phyloP scores from a whole-genome alignment of 1,140 invertebrate genomes.

The Drosophila pseudoobscura region DNA sequence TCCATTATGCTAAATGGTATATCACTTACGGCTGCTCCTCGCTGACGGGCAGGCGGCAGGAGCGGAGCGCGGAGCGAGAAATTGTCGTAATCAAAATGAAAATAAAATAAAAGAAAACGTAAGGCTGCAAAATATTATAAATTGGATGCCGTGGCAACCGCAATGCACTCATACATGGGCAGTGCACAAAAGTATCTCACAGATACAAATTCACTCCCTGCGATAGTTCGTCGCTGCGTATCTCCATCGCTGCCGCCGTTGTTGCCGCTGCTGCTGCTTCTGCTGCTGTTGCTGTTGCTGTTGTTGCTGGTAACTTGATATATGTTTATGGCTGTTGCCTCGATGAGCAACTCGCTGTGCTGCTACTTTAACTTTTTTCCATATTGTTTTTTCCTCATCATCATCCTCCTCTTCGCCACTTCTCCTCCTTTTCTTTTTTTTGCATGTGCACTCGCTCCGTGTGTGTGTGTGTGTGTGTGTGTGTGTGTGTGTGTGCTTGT shows the following conservation, averaged over 20 bases:
- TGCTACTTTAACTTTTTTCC: constrained; percentile 76
- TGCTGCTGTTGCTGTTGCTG: constrained; percentile 19
- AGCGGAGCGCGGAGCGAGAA: constrained; percentile 54
- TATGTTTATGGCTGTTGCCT: constrained; percentile 80
- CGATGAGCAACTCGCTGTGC: constrained; percentile 60
- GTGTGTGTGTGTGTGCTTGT: constrained; percentile 17
- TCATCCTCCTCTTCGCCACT: constrained; percentile 3
- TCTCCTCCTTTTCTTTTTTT: constrained; percentile 11
- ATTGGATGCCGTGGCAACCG: constrained; percentile 72
- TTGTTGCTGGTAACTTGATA: constrained; percentile 72
- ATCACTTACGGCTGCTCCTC: constrained; percentile 54
- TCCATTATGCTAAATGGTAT: constrained; percentile 66
- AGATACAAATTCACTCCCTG: constrained; percentile 62
- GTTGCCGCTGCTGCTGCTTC: neutral
- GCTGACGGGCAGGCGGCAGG: neutral
- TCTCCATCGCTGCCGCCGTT: constrained; percentile 17
- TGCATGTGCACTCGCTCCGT: constrained; percentile 34
- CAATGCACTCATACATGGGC: constrained; percentile 50
- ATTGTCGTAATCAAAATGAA: constrained; percentile 75
- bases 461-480: constrained; percentile 9
- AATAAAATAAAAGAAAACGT: constrained; percentile 34
- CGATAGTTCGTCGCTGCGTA: constrained; percentile 60
- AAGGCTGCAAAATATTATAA: constrained; percentile 48
- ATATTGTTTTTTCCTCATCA: constrained; percentile 36
- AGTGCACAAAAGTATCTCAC: constrained; percentile 71